Base-by-base conservation (phyloP, 2,888 invertebrate species). In the Microctonus hyperodae region DNA sequence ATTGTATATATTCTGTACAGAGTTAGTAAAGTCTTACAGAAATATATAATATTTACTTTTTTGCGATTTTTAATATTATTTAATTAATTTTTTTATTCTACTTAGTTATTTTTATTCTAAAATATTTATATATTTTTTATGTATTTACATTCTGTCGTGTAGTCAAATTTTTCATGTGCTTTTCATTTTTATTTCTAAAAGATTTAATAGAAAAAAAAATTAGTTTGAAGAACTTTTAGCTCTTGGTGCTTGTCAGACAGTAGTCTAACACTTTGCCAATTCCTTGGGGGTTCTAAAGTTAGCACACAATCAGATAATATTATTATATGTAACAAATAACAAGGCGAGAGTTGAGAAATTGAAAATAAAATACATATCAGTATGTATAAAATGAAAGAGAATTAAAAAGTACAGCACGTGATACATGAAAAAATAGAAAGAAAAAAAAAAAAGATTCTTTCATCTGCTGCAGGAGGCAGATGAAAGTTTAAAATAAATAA, bases 241-340 rank as follows among this genome's bases (percentile, higher is more conserved):
- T 63, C 65, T 65, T 65, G 56, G 66, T 64, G 70, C 40, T 67
- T 53, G 59, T 64, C 58, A 70, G 48, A 68, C 57, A 50, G 44
- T 23, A 53, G 58, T 35, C 40, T 57, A 31, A 65, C 64, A 68
- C 71, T 74, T 75, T 74, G 76, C 77, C 78, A 79, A 79, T 78
- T 79, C 74, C 75, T 76, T 66, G 70, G 70, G 66, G 72, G 63
- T 71, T 77, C 79, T 81, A 79, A 81, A 81, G 78, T 81, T 81
- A 80, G 78, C 73, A 70, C 69, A 68, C 68, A 70, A 72, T 74
- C 73, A 69, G 73, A 69, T 44, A 44, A 44, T 16, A 13, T 11
- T n/a, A n/a, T n/a, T n/a, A 13, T 13, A 37, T n/a, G n/a, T 37
- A 37, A 35, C 11, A 7, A 35, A 7, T 11, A 76, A 76, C 77